These are phyloP conservation scores for Tethea ocularis DNA, from an alignment of 2,888 invertebrate species.

Conservation along the genomic window DNA sequence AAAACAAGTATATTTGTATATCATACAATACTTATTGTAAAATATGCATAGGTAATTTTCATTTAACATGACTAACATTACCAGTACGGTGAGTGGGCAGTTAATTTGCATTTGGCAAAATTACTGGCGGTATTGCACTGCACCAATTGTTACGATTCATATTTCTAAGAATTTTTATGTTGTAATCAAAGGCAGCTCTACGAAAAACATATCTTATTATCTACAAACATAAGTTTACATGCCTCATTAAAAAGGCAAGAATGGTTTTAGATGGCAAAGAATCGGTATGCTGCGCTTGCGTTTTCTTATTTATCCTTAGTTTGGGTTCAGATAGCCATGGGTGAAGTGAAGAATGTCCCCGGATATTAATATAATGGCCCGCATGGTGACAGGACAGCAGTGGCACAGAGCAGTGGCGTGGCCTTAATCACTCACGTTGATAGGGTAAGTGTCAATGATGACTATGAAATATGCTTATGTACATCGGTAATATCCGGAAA, in stretches of 20 bases:
- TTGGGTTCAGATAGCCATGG: no score
- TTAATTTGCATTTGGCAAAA: constrained; percentile 36
- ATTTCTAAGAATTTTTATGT: not conserved
- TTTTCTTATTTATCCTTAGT: no score
- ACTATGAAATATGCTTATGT: not conserved
- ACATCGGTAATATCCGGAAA: not conserved
- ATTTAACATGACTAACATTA: constrained; percentile 5
- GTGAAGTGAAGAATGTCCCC: no score
- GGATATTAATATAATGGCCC: no score
- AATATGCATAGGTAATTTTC: not conserved
- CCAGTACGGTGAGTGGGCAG: constrained; percentile 23
- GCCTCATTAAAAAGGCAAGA: not conserved
- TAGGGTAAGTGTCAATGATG: not conserved
- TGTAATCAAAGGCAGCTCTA: no score
- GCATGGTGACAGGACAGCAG: no score
- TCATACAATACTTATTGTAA: not conserved
- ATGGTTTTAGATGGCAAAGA: not conserved
- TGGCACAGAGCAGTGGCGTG: no score
- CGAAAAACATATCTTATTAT: no score
- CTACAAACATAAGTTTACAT: not conserved
- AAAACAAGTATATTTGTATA: no score
- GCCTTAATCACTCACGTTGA: no score
- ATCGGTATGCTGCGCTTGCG: no score
- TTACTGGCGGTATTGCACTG: not conserved
- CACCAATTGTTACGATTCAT: not conserved